Conservation (phyloP, 1,140 invertebrate species). For the Drosophila bifasciata region DNA sequence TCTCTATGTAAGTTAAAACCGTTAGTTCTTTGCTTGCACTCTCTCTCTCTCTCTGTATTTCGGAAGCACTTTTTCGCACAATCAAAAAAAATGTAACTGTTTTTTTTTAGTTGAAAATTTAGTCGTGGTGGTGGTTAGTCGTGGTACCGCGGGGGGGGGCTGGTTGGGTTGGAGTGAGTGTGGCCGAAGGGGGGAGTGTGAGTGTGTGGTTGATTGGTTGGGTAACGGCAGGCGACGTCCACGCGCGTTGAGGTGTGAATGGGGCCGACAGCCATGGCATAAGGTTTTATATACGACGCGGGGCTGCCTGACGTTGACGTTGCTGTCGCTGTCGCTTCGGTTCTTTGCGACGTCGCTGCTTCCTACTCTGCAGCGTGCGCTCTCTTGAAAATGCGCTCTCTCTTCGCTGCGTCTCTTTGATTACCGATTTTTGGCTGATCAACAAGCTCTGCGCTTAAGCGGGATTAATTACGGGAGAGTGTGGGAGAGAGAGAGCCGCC, state of each 20-base stretch:
- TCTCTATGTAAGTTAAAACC: neutral
- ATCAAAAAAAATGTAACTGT: too few species aligned
- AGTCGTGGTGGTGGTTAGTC: neutral
- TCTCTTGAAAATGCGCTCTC: neutral
- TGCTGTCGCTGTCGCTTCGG: constrained; percentile 27
- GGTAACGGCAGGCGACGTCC: constrained; percentile 39
- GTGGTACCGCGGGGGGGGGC: neutral
- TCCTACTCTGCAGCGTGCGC: constrained; percentile 1
- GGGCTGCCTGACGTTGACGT: constrained; percentile 6
- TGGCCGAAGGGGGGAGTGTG: constrained; percentile 11
- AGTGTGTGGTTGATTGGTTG: constrained; percentile 21
- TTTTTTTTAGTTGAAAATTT: too few species aligned
- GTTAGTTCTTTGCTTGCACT: constrained; percentile 22
- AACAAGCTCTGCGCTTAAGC: too few species aligned
- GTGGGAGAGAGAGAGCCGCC: too few species aligned
- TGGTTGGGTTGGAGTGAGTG: constrained; percentile 1
- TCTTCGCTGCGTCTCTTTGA: too few species aligned
- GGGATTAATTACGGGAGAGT: too few species aligned
- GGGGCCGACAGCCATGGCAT: constrained; percentile 9
- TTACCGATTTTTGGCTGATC: too few species aligned
- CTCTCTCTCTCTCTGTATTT: constrained; percentile 17
- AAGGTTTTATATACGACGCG: constrained; percentile 46
- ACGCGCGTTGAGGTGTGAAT: constrained; percentile 60
- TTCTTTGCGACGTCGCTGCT: constrained; percentile 8
- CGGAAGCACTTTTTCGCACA: constrained; percentile 8